Evolutionary conservation across 2,888 invertebrate genomes (phyloP).

Genomic region (Mimumesa dahlbomi): DNA sequence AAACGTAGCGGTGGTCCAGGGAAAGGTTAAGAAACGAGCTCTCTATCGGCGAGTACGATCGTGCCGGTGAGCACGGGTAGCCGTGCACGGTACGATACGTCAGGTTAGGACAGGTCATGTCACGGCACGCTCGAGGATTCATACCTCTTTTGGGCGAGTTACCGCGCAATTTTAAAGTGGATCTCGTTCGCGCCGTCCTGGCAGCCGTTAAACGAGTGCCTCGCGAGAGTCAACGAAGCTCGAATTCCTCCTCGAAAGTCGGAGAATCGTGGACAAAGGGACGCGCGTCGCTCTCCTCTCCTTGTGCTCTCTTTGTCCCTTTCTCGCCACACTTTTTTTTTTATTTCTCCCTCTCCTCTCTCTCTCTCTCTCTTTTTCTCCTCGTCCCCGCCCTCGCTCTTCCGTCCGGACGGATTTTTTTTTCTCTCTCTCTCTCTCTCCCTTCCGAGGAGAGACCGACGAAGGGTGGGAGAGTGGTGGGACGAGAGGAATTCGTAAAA

Average conservation of each 20-base stretch:
- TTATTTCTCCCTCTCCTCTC: constrained; percentile 9
- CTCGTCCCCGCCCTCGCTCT: constrained; percentile 3
- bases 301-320: constrained; percentile 8
- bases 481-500: constrained; percentile 67
- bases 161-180: constrained; percentile 36
- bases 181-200: constrained; percentile 15
- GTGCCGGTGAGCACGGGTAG: constrained; percentile 32
- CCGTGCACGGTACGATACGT: constrained; percentile 49
- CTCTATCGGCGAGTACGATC: constrained; percentile 3
- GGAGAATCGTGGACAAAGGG: constrained; percentile 36
- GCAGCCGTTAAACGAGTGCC: constrained; percentile 24
- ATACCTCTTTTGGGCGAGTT: constrained; percentile 35
- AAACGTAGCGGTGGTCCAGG: no score
- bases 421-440: no score
- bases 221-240: constrained; percentile 17
- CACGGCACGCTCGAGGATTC: constrained; percentile 30
- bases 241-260: constrained; percentile 34
- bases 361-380: not conserved
- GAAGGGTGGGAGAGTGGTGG: constrained; percentile 6
- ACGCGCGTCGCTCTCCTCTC: constrained; percentile 2
- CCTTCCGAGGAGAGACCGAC: not conserved
- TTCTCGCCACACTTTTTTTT: constrained; percentile 12
- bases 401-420: no score
- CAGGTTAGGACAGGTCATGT: constrained; percentile 55
- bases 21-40: not conserved